Conservation (phyloP, 2,113 vertebrate species). For the Cyprinus carpio region DNA sequence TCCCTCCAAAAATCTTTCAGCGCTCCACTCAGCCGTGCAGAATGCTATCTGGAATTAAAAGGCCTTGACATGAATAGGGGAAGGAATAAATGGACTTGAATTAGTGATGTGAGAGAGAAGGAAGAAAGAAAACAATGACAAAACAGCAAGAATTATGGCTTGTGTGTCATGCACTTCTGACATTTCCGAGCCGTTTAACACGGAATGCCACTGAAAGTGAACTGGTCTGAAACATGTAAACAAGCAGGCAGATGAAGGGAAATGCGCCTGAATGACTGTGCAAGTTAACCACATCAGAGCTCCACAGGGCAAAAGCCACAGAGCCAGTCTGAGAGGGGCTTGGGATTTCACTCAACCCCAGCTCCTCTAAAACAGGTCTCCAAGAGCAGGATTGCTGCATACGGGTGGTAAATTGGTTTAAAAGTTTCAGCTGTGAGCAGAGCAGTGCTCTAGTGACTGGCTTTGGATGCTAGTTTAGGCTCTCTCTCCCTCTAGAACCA, state of each 20-base stretch:
- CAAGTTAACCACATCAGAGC: conserved; percentile 70
- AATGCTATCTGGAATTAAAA: conserved; percentile 61
- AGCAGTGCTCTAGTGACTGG: neutral
- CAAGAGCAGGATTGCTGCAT: conserved; percentile 58
- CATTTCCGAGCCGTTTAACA: conserved; percentile 62
- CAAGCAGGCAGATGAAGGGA: conserved; percentile 38
- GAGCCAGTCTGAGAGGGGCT: conserved; percentile 55
- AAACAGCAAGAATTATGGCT: conserved; percentile 63
- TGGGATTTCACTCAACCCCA: conserved; percentile 56
- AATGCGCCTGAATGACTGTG: conserved; percentile 56
- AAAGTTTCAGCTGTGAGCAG: conserved; percentile 72
- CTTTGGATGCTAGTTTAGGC: conserved; percentile 2
- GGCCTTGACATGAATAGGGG: conserved; percentile 43
- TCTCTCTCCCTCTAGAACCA: conserved; percentile 59
- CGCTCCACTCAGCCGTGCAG: conserved; percentile 41
- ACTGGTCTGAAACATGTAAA: conserved; percentile 51
- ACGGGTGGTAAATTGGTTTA: conserved; percentile 76
- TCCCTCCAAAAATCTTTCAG: conserved; percentile 59
- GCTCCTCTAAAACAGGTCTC: conserved; percentile 51
- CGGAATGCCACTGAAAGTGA: conserved; percentile 63
- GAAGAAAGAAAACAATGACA: conserved; percentile 4
- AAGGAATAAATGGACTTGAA: conserved; percentile 48
- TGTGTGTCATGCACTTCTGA: conserved; percentile 47
- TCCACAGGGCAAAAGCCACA: conserved; percentile 26
- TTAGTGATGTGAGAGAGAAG: conserved; percentile 52